Conservation (phyloP, 2,113 vertebrate genomes). For the Rissa tridactyla region DNA sequence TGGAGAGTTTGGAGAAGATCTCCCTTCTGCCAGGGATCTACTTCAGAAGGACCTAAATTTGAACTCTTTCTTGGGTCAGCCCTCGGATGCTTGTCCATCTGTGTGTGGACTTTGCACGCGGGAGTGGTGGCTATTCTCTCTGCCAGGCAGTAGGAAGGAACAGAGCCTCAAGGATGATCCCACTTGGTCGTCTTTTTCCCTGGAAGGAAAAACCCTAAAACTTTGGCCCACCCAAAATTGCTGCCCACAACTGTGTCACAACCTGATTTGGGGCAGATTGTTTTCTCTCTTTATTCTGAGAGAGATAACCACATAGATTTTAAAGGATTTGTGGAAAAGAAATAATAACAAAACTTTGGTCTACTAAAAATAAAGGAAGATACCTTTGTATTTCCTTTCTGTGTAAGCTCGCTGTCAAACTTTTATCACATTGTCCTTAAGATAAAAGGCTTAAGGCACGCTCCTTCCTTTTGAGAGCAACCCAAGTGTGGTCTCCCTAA, state of each 20-base stretch:
- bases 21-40: background rate
- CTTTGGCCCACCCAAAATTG: background rate
- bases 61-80: background rate
- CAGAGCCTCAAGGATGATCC: background rate
- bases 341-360: background rate
- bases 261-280: background rate
- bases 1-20: background rate
- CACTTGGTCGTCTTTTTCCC: background rate
- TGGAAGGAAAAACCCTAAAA: background rate
- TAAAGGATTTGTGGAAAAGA: background rate
- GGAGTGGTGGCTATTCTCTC: background rate
- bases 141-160: background rate
- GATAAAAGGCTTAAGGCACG: background rate
- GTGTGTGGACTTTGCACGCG: fast-evolving
- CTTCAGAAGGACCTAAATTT: background rate
- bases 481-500: background rate
- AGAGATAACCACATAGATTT: background rate
- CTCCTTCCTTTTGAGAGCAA: background rate
- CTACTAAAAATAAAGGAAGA: background rate
- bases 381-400: background rate
- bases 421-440: background rate
- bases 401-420: background rate
- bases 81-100: background rate
- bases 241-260: background rate
- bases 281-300: background rate